These are phyloP conservation scores for Machimus atricapillus DNA, from an alignment of 2,888 invertebrate genomes.

Conservation along the genomic window DNA sequence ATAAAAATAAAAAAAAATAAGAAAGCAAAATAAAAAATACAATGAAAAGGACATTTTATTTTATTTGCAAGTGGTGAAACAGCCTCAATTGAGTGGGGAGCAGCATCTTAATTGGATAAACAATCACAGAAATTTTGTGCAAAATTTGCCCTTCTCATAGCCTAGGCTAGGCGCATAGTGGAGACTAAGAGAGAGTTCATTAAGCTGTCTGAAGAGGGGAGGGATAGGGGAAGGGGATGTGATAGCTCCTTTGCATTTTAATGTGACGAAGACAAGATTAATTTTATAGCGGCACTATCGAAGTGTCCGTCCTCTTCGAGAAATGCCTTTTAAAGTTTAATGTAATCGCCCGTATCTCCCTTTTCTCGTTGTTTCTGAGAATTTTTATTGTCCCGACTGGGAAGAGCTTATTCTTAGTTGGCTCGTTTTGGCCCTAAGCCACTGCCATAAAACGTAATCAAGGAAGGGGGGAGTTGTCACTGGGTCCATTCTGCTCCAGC, in stretches of 20 bases:
- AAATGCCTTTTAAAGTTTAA: not conserved
- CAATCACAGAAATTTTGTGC: not conserved
- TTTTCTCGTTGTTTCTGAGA: not conserved
- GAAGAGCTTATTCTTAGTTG: not conserved
- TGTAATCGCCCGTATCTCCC: not conserved
- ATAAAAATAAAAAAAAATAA: conserved; percentile 30
- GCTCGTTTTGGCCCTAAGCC: not conserved
- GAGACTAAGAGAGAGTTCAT: conserved; percentile 12
- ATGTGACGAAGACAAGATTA: conserved; percentile 8
- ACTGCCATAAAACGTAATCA: conserved; percentile 1
- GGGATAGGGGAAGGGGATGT: not conserved
- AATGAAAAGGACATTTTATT: not conserved
- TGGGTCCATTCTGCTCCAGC: not conserved
- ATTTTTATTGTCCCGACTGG: not conserved
- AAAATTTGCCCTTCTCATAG: not conserved
- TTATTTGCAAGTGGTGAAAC: conserved; percentile 21
- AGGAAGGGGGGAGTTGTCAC: not conserved
- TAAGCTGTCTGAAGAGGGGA: not conserved
- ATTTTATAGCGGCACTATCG: conserved; percentile 8
- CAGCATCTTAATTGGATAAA: conserved; percentile 13
- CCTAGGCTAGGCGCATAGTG: not conserved
- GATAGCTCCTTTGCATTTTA: conserved; percentile 14
- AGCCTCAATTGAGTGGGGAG: not conserved
- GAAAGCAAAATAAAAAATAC: not conserved
- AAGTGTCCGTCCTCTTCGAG: not conserved